Evolutionary conservation across 2,888 invertebrate species (phyloP).

Genomic region (Conistra vaccinii): DNA sequence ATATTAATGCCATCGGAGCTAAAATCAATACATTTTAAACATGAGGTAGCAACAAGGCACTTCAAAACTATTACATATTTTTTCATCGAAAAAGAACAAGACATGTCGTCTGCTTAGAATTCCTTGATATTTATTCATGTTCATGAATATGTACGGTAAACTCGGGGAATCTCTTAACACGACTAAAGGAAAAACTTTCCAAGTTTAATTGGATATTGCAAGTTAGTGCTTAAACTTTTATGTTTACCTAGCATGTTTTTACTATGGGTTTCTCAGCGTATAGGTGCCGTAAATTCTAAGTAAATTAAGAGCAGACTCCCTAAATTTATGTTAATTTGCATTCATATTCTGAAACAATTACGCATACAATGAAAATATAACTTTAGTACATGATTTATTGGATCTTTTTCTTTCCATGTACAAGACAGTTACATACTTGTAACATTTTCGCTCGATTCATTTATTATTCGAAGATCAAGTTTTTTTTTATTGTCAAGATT

Average conservation of each 20-base stretch:
- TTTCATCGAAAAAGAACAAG: constrained; percentile 6
- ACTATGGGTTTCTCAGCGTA: not conserved
- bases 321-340: too few relatives aligned
- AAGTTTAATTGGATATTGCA: constrained; percentile 60
- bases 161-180: constrained; percentile 32
- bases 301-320: too few relatives aligned
- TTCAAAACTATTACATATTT: not conserved
- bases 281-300: too few relatives aligned
- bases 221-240: constrained; percentile 41
- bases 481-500: too few relatives aligned
- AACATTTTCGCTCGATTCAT: too few relatives aligned
- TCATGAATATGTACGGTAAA: constrained; percentile 41
- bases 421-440: too few relatives aligned
- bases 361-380: too few relatives aligned
- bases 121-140: constrained; percentile 51
- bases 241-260: constrained; percentile 12
- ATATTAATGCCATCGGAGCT: not conserved
- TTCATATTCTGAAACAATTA: too few relatives aligned
- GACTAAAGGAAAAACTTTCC: constrained; percentile 44
- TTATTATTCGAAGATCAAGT: too few relatives aligned
- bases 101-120: not conserved
- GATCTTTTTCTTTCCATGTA: too few relatives aligned
- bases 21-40: constrained; percentile 31
- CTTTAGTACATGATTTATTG: too few relatives aligned
- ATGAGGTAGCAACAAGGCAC: constrained; percentile 4